Evolutionary conservation across 2,113 vertebrate genomes (phyloP).

Genomic region (Dasyurus viverrinus): DNA sequence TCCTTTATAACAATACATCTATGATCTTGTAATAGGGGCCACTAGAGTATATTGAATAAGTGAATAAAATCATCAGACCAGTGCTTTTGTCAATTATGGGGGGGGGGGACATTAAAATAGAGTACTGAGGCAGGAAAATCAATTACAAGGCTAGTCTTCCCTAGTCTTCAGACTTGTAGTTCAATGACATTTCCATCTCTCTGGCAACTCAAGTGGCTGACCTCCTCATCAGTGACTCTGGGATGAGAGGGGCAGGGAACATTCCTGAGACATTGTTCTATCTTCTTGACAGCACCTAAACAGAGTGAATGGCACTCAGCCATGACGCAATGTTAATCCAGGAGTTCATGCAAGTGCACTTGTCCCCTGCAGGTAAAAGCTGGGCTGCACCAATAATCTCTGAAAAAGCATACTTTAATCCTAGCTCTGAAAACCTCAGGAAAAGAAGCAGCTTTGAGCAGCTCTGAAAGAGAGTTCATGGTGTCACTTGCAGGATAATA

Average conservation of each 20-base stretch:
- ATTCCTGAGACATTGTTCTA: constrained; percentile 76
- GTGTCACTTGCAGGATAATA: neutral
- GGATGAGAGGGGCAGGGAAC: constrained; percentile 51
- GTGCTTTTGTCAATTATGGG: neutral
- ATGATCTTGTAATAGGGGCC: neutral
- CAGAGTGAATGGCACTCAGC: constrained; percentile 34
- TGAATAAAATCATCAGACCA: neutral
- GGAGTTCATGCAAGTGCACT: constrained; percentile 50
- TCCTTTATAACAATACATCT: neutral
- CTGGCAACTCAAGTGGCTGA: neutral
- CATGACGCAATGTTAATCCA: constrained; percentile 61
- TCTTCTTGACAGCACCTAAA: constrained; percentile 70
- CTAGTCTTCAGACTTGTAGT: neutral
- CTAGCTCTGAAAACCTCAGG: neutral
- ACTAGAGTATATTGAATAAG: neutral
- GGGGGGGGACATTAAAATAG: neutral
- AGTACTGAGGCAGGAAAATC: neutral
- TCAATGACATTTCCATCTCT: neutral
- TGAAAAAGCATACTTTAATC: constrained; percentile 26
- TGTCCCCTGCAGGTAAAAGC: constrained; percentile 56
- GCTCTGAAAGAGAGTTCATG: neutral
- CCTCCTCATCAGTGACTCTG: neutral
- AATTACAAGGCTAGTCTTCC: neutral
- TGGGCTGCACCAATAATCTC: constrained; percentile 35
- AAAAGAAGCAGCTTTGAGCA: neutral